Base-by-base conservation (phyloP, 2,888 invertebrate species). In the Hermaeophaga mercurialis region DNA sequence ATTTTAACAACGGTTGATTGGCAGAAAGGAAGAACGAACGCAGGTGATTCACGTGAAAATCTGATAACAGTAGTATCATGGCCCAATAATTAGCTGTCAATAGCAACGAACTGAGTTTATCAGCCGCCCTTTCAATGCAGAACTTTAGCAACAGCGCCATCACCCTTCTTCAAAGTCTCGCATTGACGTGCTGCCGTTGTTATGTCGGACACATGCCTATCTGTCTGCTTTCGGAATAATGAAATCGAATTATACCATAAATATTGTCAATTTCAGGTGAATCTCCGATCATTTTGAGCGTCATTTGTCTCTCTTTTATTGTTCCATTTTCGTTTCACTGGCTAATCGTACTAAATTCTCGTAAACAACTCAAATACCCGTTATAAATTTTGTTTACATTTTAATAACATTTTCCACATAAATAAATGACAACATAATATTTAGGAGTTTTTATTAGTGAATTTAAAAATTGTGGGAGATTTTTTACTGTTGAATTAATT, bases 81-180 rank as follows among this genome's bases (percentile, higher is more conserved):
- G 64, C 64, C 64, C 64, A 69, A 68, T 70, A 73, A 72, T 73
- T 71, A 71, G 70, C 71, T 73, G 73, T 71, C 73, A 70, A 68
- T 70, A 66, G 64, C 72, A 72, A 69, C 60, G 64, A 58, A 56
- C 56, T 44, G 41, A 47, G 56, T 63, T 66, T 64, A 64, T 65
- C 64, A 41, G 60, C 46, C 56, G 56, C 55, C 58, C 61, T 62
- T 65, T 63, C 59, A 45, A 34, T 33, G 44, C 49, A 54, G 49
- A 60, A 59, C 48, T 54, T 34, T 53, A 47, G 49, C 50, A 45
- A 46, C 57, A 7, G 43, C 18, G 57, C 49, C 45, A 62, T 63
- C 57, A 58, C 60, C 65, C 65, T 63, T 65, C 64, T 65, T 62
- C 62, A 66, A 62, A 62, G 58, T 60, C 59, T 61, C 44, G 59